Conservation (phyloP, 2,113 vertebrate species). For the Hystrix brachyura region DNA sequence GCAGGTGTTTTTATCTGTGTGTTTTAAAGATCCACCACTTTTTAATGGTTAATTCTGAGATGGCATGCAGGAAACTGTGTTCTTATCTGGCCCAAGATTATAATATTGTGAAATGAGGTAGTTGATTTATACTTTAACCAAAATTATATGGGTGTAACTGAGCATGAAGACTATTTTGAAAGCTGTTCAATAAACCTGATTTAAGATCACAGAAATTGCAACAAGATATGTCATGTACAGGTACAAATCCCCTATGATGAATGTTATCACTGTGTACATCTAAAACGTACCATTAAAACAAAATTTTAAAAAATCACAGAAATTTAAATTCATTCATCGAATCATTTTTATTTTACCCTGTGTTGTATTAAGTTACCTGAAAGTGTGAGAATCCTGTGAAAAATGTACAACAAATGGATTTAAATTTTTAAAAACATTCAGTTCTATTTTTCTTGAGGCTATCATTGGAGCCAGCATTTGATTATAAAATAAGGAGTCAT, state of each 20-base stretch:
- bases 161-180: slow-evolving; percentile 34
- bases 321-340: slow-evolving; percentile 33
- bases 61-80: neutral
- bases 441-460: slow-evolving; percentile 29
- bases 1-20: slow-evolving; percentile 1
- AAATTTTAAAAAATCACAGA: slow-evolving; percentile 1
- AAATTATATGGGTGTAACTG: neutral
- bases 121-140: neutral
- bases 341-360: neutral
- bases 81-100: slow-evolving; percentile 24
- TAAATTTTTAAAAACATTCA: slow-evolving; percentile 57
- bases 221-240: no score
- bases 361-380: neutral
- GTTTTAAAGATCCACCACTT: neutral
- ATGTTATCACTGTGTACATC: no score
- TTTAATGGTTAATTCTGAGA: slow-evolving; percentile 10
- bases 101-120: neutral
- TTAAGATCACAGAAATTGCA: slow-evolving; percentile 42
- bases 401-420: neutral
- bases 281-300: no score
- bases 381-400: slow-evolving; percentile 6
- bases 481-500: neutral
- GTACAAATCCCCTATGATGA: no score
- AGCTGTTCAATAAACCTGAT: slow-evolving; percentile 2
- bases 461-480: neutral